Base-by-base conservation (phyloP, 2,888 invertebrate species). In the Laothoe populi region DNA sequence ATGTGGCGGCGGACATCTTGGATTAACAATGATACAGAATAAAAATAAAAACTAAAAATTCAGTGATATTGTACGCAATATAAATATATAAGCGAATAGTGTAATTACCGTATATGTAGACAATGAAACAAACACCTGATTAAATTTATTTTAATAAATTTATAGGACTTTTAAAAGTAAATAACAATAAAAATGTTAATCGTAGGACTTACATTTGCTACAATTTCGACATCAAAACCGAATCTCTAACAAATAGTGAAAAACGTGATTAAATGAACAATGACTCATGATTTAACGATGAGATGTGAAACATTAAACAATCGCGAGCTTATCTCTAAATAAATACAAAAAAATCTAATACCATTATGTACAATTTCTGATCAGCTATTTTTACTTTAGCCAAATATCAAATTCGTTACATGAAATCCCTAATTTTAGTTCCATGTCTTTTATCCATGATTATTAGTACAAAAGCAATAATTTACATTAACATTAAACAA, bases 131-230 rank as follows among this genome's bases (percentile, higher is more conserved):
- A 35, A 35, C 21, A 61, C 65, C 67, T 68, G 70, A 72, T 74
- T 77, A 69, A 75, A 73, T 80, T 78, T 83, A 81, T 75, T 82
- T 76, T 74, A 72, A 77, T 78, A 77, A 53, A 71, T 77, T 78
- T 77, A 76, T 81, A 81, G 72, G 73, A 79, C 70, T 83, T 87
- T 53, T 86, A 85, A 72, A 86, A 86, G 82, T 86, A 86, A 86
- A 83, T 86, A 86, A 86, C 87, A 87, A 85, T 83, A 78, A 82
- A 74, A 78, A 75, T 70, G 70, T 75, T 75, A 77, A 71, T 66
- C 70, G 72, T 74, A 64, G 73, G 75, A 76, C 76, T 66, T 70
- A 74, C 68, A 58, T 70, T 63, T 61, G 62, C 57, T 49, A 61
- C 46, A 67, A 64, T 60, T 64, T 64, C 61, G 57, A 62, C 60